Base-by-base conservation (phyloP, 2,888 invertebrate species). In the Drosophila rellima region DNA sequence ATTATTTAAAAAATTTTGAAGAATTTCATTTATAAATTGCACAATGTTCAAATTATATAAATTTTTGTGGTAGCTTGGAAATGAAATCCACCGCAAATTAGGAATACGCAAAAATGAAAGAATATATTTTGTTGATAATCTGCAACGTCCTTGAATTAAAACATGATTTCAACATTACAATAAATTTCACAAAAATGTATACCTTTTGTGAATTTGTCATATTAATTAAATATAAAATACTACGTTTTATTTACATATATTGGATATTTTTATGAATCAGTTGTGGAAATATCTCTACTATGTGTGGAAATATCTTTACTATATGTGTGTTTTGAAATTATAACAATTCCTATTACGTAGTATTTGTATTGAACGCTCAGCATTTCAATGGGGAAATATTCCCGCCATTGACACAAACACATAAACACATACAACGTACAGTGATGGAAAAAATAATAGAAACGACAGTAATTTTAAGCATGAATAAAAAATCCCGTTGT, bases 271-370 rank as follows among this genome's bases (percentile, higher is more conserved):
- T 8, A 37, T 17, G 7, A 48, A 48, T 48, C 31, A 18, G 8
- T 13, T 31, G 18, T 31, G 31, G 48, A 13, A 48, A 33, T 48
- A 39, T 39, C 15, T 10, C 8, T 39, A 13, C 26, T 18, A 20
- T 18, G 13, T 48, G n/a, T 37, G 5, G 5, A n/a, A 7, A 15
- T 13, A 3, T 20, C 2, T 20, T 20, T 20, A n/a, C n/a, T n/a
- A n/a, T n/a, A n/a, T n/a, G n/a, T n/a, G n/a, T n/a, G 26, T 51
- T 51, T 26, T 13, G 29, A 23, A 48, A 29, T n/a, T n/a, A 26
- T 29, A 17, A 29, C 20, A 8, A 20, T 42, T 8, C 20, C 13
- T 26, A 11, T n/a, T 39, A 26, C 20, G 51, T 50, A 23, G 26
- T 10, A 37, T 52, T 29, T 40, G 6, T 44, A 45, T 13, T 18